phyloP scores from a whole-genome alignment of 2,113 vertebrate species.

The Nothocercus julius region DNA sequence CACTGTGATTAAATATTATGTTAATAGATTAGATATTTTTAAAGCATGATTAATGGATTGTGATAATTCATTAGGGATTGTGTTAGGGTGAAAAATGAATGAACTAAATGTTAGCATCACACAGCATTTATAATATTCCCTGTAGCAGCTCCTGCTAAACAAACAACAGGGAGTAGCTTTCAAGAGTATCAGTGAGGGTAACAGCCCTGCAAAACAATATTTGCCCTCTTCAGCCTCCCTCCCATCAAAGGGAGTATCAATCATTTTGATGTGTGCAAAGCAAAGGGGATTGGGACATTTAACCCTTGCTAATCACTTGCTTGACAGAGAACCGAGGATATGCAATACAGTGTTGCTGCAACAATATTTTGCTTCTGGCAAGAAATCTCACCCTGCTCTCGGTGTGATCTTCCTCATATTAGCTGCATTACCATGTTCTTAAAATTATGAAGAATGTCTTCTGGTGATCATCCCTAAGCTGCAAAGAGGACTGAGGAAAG shows the following conservation, averaged over 20 bases:
- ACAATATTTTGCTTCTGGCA: neutral
- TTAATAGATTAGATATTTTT: slow-evolving; percentile 25
- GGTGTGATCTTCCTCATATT: neutral
- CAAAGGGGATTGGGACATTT: neutral
- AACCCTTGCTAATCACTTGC: neutral
- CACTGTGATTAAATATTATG: slow-evolving; percentile 37
- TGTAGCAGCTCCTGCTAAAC: neutral
- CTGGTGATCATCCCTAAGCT: neutral
- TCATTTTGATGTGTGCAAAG: neutral
- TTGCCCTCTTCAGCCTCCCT: neutral
- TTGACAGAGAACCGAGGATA: neutral
- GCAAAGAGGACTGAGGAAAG: neutral
- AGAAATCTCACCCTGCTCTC: neutral
- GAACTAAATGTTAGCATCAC: neutral
- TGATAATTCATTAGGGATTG: neutral
- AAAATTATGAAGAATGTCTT: neutral
- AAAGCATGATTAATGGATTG: slow-evolving; percentile 15
- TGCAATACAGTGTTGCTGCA: neutral
- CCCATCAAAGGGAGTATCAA: neutral
- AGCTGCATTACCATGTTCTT: neutral
- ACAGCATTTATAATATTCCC: neutral
- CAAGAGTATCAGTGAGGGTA: neutral
- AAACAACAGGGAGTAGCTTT: neutral
- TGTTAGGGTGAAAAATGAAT: neutral
- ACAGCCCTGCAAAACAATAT: neutral